Evolutionary conservation across 2,797 vertebrate species (phyloP), one percentile per base, ranked within the genome.

Genomic region (Falco biarmicus): DNA sequence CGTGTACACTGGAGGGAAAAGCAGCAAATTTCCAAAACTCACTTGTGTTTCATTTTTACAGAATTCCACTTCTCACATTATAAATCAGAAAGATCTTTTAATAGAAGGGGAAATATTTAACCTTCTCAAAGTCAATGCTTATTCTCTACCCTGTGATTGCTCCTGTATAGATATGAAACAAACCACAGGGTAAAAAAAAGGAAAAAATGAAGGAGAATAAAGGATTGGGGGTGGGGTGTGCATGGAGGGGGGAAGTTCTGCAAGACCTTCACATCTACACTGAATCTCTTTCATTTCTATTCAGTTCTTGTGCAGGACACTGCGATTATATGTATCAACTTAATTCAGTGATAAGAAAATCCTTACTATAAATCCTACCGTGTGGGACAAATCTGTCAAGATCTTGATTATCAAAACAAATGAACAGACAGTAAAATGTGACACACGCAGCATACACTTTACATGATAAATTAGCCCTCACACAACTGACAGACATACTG

Each of bases 381-480:
- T 45, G 83, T 95, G 93, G 97, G 95, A 97, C 94, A 96, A 97
- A 97, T 97, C 96, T 97, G 96, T 97, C 97, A 97, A 97, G 96
- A 97, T 98, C 97, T 97, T 97, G 95, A 97, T 98, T 98, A 97
- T 97, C 95, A 97, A 98, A 98, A 98, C 97, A 98, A 98, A 97
- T 98, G 98, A 97, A 96, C 83, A 92, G 95, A 95, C 94, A 97
- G 96, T 93, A 97, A 98, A 97, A 96, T 92, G 92, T 97, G 98
- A 97, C 97, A 97, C 86, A 94, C 39, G 64, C 77, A 95, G 95
- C 90, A 97, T 95, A 96, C 84, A 96, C 75, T 97, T 98, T 90
- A 89, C 84, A 96, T 98, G 97, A 98, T 87, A 97, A 98, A 98
- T 98, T 96, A 98, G 95, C 80, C 89, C 76, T 94, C 31, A 25